Base-by-base conservation (phyloP, 35 echinoderm and acorn worm genomes). In the Heliocidaris erythrogramma region DNA sequence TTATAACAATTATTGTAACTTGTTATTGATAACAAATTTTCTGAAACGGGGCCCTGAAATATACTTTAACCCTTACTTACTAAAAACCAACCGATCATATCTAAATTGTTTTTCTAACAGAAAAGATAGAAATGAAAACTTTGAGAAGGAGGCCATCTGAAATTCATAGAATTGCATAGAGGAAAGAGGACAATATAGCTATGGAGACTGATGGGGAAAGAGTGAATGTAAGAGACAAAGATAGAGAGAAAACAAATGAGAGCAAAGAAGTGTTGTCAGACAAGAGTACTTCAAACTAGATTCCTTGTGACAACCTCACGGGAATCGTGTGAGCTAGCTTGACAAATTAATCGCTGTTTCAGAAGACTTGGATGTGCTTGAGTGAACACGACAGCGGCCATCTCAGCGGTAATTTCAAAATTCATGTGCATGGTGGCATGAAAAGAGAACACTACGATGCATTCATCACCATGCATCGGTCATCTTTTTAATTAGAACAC, bases 401-500 rank as follows among this genome's bases (percentile, higher is more conserved):
- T 78, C 65, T 78, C 18, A 78, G 65, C 8, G 65, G 65, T n/a
- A n/a, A 21, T 8, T 78, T 78, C 65, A 78, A 21, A 78, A 78
- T 78, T 78, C 65, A 78, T 78, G 65, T 27, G 65, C 65, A 78
- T 78, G 21, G 21, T 78, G 65, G 65, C 65, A 78, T 78, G 18
- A 78, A 56, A 69, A 78, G 65, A 78, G 65, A 78, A 78, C 65
- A 78, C 65, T 6, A 78, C 65, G n/a, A 78, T 78, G 65, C 65
- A 78, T 78, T 27, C n/a, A 78, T 27, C 8, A 24, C 18, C 6
- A 78, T 4, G 65, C 65, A 78, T 27, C 65, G 65, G 65, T 24
- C 65, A 78, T 78, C 65, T 27, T 78, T 78, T 78, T 78, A 78
- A 78, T 78, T 78, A 78, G 65, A 78, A 78, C 65, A 27, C 65